These are phyloP conservation scores for Cyanocitta stelleri DNA, from an alignment of 2,113 vertebrate species.

Conservation along the genomic window DNA sequence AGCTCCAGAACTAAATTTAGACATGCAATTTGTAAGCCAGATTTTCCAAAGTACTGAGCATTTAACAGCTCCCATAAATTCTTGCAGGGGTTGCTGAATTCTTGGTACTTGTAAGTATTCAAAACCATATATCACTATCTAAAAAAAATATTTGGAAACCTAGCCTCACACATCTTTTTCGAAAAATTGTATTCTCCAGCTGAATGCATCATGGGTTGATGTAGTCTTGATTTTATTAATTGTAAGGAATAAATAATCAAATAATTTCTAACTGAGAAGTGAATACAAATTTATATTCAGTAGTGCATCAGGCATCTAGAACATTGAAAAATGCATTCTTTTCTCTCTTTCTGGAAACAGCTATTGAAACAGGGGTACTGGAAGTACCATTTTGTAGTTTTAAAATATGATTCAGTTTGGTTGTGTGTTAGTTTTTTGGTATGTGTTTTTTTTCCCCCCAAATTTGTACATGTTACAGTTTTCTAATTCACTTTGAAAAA, in stretches of 20 bases:
- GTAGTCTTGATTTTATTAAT: not conserved
- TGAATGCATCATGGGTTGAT: not conserved
- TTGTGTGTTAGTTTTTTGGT: not conserved
- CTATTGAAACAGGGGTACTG: not conserved
- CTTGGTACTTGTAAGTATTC: not conserved
- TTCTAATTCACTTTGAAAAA: not conserved
- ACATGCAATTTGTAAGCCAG: not conserved
- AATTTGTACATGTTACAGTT: accelerated
- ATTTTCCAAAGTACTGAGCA: not conserved
- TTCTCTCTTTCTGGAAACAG: not conserved
- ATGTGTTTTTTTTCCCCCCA: accelerated
- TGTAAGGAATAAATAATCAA: not conserved
- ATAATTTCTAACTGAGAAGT: not conserved
- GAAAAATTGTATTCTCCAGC: not conserved
- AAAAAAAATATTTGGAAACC: not conserved
- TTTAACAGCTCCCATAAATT: not conserved
- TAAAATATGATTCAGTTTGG: not conserved
- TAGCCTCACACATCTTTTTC: not conserved
- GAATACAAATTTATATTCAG: not conserved
- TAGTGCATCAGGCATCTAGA: not conserved
- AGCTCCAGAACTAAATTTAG: not conserved
- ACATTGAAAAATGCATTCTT: not conserved
- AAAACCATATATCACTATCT: not conserved
- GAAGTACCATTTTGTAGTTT: not conserved
- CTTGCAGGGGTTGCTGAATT: not conserved